Conservation (phyloP, 2,888 invertebrate species). For the Drosophila seclusa region DNA sequence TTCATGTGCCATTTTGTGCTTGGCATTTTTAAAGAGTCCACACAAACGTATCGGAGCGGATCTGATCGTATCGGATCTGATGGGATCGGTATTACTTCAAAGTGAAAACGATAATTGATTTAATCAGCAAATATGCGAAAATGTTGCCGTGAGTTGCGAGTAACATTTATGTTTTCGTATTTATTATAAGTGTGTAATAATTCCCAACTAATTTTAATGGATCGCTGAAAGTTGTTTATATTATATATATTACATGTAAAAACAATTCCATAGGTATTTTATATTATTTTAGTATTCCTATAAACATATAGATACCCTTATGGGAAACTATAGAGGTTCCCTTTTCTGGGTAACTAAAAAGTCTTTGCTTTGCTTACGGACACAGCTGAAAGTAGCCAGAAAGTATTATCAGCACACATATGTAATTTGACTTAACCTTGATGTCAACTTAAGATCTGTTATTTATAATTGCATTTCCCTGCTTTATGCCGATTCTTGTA, state of each 20-base stretch:
- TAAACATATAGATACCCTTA: background rate
- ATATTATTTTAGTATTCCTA: background rate
- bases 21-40: slow-evolving; percentile 64
- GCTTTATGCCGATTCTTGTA: slow-evolving; percentile 4
- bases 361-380: background rate
- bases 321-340: no score
- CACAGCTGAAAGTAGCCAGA: background rate
- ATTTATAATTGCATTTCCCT: slow-evolving; percentile 18
- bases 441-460: slow-evolving; percentile 28
- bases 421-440: slow-evolving; percentile 33
- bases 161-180: background rate
- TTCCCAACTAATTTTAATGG: background rate
- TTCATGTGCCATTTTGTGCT: slow-evolving; percentile 65
- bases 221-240: background rate
- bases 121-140: slow-evolving; percentile 54
- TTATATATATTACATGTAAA: background rate
- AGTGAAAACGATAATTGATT: slow-evolving; percentile 49
- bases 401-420: background rate
- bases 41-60: slow-evolving; percentile 29
- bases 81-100: slow-evolving; percentile 51
- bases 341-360: background rate
- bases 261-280: background rate
- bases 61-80: slow-evolving; percentile 24
- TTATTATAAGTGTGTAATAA: background rate
- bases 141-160: slow-evolving; percentile 12